These are phyloP conservation scores for Anguilla obscura DNA, from an alignment of 2,797 vertebrate species.

Conservation along the genomic window DNA sequence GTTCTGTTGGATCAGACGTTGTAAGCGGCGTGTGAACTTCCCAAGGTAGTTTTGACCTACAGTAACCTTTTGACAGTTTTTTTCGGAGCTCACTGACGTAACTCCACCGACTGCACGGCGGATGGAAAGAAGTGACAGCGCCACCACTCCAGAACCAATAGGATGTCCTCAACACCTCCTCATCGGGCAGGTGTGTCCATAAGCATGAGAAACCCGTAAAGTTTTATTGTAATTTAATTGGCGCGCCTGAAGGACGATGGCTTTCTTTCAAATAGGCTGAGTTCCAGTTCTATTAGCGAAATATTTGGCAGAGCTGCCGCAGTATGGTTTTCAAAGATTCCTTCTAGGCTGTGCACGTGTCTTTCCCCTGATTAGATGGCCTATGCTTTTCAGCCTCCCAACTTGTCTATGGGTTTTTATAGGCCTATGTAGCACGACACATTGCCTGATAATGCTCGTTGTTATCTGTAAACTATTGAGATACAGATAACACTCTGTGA, in stretches of 20 bases:
- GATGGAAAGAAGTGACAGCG: conserved; percentile 20
- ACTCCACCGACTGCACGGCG: neutral
- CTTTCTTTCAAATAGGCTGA: neutral
- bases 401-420: neutral
- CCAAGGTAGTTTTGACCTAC: conserved; percentile 57
- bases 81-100: conserved; percentile 20
- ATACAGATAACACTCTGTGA: neutral
- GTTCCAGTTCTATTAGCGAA: neutral
- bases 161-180: conserved; percentile 18
- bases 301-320: neutral
- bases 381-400: neutral
- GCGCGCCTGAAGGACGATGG: neutral
- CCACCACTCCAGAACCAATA: conserved; percentile 28
- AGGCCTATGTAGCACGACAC: neutral
- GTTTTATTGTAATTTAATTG: neutral
- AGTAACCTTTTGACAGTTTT: conserved; percentile 61
- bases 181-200: conserved; percentile 32
- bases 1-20: conserved; percentile 45
- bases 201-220: neutral
- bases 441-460: neutral
- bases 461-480: neutral
- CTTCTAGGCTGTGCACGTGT: neutral
- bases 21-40: conserved; percentile 41
- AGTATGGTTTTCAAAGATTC: neutral
- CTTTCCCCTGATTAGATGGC: neutral